Conservation (phyloP, 2,113 vertebrate genomes). For the Zapus hudsonius region DNA sequence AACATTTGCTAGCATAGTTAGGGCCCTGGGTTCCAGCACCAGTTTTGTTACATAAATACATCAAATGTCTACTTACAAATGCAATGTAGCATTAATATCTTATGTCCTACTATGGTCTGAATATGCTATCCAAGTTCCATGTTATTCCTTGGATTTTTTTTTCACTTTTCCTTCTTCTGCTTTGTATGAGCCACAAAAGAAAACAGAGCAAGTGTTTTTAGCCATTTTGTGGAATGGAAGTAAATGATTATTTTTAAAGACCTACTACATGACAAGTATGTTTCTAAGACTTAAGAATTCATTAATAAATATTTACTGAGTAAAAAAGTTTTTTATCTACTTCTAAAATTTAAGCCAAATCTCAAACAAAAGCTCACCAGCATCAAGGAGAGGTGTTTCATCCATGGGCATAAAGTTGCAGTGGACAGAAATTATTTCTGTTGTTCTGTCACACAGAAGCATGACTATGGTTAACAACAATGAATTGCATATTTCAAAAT, state of each 20-base stretch:
- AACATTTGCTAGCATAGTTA: not conserved
- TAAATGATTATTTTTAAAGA: too few relatives aligned
- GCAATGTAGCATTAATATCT: not conserved
- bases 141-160: too few relatives aligned
- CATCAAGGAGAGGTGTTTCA: not conserved
- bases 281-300: not conserved
- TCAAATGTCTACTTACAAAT: not conserved
- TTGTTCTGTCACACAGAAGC: not conserved
- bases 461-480: not conserved
- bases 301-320: not conserved
- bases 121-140: too few relatives aligned
- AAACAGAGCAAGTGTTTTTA: too few relatives aligned
- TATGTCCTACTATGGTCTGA: not conserved
- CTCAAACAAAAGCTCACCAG: not conserved
- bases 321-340: not conserved
- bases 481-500: not conserved
- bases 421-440: too few relatives aligned
- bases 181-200: too few relatives aligned
- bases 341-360: not conserved
- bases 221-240: too few relatives aligned
- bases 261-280: not conserved
- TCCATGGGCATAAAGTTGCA: not conserved
- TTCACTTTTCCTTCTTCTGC: too few relatives aligned
- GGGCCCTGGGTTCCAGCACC: not conserved
- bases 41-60: not conserved